Evolutionary conservation across 1,140 invertebrate genomes (phyloP), one percentile per base, ranked within the genome.

Genomic region (Neodiprion pinetum): DNA sequence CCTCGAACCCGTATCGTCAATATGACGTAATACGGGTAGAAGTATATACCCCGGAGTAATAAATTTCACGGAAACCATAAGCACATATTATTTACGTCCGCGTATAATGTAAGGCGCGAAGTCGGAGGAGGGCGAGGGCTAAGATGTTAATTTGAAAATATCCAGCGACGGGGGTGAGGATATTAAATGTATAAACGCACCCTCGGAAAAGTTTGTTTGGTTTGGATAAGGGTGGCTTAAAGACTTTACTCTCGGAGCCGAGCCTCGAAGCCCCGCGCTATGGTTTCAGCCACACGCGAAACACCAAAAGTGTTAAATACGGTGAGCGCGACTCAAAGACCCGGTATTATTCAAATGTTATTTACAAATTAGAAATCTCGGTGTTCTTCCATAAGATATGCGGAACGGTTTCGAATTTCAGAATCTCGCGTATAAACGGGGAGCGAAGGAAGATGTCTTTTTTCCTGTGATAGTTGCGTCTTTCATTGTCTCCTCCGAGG

Each of bases 81-180:
- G 53, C 53, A 61, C 53, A n/a, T 40, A 40, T 40, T 40, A 40
- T 40, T 40, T 40, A 40, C 28, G 28, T 40, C 28, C 28, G 28
- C 28, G 28, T 40, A 40, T 40, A 40, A 61, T 61, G 53, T 14
- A 17, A 61, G 11, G 11, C n/a, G 53, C 53, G 53, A 14, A 14
- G 53, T 5, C 53, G 53, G 53, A 40, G 28, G 28, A 40, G 28
- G 28, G 28, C 28, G 28, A 40, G 28, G 28, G 53, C 9, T 4
- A 61, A 61, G 53, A 61, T 61, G 53, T 61, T 61, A 61, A 61
- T 61, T 61, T 61, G 53, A 61, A 61, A 61, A 61, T 61, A 61
- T 61, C 53, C n/a, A 12, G 28, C 28, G 28, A 4, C 28, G 28
- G 28, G 53, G 53, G 53, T 61, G 53, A 17, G 11, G 53, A 61